Conservation (phyloP, 2,888 invertebrate species). For the Cinara cedri region DNA sequence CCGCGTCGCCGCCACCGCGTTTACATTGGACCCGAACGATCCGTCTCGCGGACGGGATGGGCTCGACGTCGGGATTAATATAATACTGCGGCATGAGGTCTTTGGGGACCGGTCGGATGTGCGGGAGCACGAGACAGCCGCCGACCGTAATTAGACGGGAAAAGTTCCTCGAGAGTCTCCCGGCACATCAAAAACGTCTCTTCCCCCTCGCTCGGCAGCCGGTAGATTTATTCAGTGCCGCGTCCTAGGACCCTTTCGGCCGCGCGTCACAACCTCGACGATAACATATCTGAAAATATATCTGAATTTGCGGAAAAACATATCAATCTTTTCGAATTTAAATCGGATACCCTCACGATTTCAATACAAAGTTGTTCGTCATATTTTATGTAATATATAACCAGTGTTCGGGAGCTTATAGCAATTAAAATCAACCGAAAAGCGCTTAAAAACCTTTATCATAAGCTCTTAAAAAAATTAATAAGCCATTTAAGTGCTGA, state of each 20-base stretch:
- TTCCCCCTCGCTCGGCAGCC: not conserved
- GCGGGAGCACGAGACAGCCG: not conserved
- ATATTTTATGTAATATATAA: too few species aligned
- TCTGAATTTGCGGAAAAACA: not conserved
- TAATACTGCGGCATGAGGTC: not conserved
- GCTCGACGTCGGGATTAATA: conserved; percentile 28
- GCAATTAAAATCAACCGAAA: too few species aligned
- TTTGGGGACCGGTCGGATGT: not conserved
- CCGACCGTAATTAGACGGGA: conserved; percentile 22
- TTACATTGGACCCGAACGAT: not conserved
- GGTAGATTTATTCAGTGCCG: conserved; percentile 15
- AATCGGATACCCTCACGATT: too few species aligned
- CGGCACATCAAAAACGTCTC: conserved; percentile 22
- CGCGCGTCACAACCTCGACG: not conserved
- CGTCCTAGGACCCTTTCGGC: not conserved
- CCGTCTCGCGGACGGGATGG: not conserved
- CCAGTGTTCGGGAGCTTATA: too few species aligned
- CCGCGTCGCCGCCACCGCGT: not conserved
- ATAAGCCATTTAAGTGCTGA: too few species aligned
- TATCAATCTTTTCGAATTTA: too few species aligned
- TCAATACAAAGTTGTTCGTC: too few species aligned
- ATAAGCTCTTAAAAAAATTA: too few species aligned
- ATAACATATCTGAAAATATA: too few species aligned
- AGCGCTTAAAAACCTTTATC: too few species aligned
- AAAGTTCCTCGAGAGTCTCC: not conserved